Conservation (phyloP, 2,113 vertebrate species). For the Hyperopisus bebe region DNA sequence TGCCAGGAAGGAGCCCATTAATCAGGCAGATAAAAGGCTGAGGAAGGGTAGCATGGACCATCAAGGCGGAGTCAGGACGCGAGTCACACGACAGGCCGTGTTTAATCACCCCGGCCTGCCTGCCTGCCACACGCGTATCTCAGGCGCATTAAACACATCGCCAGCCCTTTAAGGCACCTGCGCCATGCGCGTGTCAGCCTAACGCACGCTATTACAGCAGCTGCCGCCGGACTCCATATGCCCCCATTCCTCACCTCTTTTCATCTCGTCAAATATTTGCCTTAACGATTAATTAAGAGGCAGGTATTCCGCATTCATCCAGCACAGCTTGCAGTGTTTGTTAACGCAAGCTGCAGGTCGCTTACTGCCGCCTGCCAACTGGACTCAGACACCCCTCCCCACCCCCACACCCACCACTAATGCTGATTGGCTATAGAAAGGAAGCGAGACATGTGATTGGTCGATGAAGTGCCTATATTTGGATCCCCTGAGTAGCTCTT, state of each 20-base stretch:
- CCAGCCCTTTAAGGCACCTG: background rate
- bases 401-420: background rate
- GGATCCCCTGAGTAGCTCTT: background rate
- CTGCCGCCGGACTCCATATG: background rate
- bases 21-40: conserved; percentile 6
- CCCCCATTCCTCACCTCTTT: background rate
- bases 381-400: background rate
- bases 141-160: background rate
- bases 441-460: background rate
- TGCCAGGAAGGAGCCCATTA: conserved; percentile 4
- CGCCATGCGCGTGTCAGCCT: background rate
- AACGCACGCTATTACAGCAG: background rate
- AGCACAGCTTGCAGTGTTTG: conserved; percentile 11
- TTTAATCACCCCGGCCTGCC: conserved; percentile 12
- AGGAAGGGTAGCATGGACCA: background rate
- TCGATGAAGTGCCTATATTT: background rate
- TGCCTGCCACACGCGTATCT: background rate
- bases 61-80: background rate
- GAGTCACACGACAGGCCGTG: background rate
- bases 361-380: background rate
- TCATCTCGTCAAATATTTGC: conserved; percentile 12
- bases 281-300: conserved; percentile 1
- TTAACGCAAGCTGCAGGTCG: background rate
- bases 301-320: conserved; percentile 9
- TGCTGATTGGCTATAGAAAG: background rate